phyloP scores from a whole-genome alignment of 2,797 vertebrate species.

The Smutsia temminckii region DNA sequence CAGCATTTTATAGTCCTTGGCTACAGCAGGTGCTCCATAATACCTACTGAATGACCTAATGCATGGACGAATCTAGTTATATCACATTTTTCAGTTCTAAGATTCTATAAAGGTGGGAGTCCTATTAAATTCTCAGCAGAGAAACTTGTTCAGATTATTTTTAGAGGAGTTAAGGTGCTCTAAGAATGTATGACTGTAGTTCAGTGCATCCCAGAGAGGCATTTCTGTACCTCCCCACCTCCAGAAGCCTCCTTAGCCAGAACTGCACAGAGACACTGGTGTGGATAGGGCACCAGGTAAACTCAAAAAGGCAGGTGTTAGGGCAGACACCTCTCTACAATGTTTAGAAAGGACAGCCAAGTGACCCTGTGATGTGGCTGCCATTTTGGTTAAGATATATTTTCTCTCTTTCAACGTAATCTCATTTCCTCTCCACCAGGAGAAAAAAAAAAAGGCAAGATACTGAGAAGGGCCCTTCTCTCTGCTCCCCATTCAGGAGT shows the following conservation, averaged over 20 bases:
- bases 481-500: constrained; percentile 40
- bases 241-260: not conserved
- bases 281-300: not conserved
- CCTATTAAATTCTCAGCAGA: constrained; percentile 12
- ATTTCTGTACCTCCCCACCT: not conserved
- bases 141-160: not conserved
- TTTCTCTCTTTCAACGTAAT: constrained; percentile 64
- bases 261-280: not conserved
- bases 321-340: not conserved
- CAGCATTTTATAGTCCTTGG: not conserved
- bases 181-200: not conserved
- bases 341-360: constrained; percentile 30
- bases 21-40: not conserved
- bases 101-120: not conserved
- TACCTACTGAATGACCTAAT: not conserved
- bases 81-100: not conserved
- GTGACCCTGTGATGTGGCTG: constrained; percentile 20
- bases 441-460: constrained; percentile 23
- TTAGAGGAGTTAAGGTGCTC: not conserved
- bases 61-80: not conserved
- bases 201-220: not conserved
- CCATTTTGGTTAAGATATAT: constrained; percentile 58
- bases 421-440: constrained; percentile 46
- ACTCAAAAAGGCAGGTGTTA: not conserved
- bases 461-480: constrained; percentile 67